Evolutionary conservation across 2,113 vertebrate species (phyloP), one percentile per base, ranked within the genome.

Genomic region (Zingel zingel): DNA sequence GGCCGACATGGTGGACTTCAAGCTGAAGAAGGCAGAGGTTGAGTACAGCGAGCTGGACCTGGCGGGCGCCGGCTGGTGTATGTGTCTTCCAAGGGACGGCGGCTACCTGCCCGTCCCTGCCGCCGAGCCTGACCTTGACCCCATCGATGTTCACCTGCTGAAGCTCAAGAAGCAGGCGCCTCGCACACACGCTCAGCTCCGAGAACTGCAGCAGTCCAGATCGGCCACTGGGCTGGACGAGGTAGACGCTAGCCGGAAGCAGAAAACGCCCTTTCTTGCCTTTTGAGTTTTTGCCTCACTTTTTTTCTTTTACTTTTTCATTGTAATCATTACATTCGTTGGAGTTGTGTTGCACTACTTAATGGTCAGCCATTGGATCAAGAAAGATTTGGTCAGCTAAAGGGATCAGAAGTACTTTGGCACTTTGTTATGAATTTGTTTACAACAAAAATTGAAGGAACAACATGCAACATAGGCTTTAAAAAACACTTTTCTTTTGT

Each of bases 31-130:
- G 81, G 61, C 79, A 0, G 94, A 95, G 27, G 87, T 95, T 3
- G 64, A 93, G 54, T 94, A 95, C 8, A 92, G 90, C 10, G 82
- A 95, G 0, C 88, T 97, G 90, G 97, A 98, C 69, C 94, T 97
- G 65, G 91, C 93, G 0, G 97, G 97, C 0, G 97, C 97, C 0
- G 97, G 97, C 14, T 98, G 97, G 92, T 98, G 97, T 68, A 94
- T 97, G 95, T 98, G 97, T 56, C 90, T 98, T 82, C 97, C 97
- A 15, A 89, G 93, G 72, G 97, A 97, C 14, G 96, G 94, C 0
- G 97, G 97, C 6, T 98, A 98, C 90, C 67, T 97, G n/a, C 97
- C 96, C 0, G 72, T 97, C 14, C 94, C 91, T 0, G 87, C 67
- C 45, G 21, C 50, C 0, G 93, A 94, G 70, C 90, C 82, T 0